Evolutionary conservation across 2,888 invertebrate genomes (phyloP).

Genomic region (Mantis religiosa): DNA sequence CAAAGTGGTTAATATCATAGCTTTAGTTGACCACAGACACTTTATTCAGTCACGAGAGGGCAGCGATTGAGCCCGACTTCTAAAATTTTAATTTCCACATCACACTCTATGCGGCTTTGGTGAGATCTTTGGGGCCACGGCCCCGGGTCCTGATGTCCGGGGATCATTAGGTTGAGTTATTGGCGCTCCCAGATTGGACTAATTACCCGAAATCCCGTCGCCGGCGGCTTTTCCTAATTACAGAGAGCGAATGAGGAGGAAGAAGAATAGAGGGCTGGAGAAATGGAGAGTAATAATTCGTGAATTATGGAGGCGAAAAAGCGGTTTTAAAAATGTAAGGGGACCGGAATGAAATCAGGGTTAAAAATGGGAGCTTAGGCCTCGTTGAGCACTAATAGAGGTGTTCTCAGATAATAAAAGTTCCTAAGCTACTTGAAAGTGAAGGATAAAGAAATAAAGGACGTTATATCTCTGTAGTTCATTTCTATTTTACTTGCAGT

Average conservation of each 20-base stretch:
- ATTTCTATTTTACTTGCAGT: no score
- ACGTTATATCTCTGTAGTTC: neutral
- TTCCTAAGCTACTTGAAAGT: neutral
- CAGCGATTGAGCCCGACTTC: neutral
- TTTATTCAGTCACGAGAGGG: neutral
- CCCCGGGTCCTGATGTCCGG: neutral
- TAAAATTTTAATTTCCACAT: neutral
- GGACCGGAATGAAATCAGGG: neutral
- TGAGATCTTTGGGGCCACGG: neutral
- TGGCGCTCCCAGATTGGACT: slow-evolving; percentile 24
- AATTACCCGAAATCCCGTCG: slow-evolving; percentile 22
- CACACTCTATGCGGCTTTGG: neutral
- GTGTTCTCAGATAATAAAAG: neutral
- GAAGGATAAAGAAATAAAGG: neutral
- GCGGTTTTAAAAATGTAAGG: neutral
- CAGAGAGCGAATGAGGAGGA: neutral
- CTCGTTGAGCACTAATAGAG: neutral
- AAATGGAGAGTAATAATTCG: neutral
- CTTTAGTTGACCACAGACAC: neutral
- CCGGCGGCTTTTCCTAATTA: slow-evolving; percentile 11
- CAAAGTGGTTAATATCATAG: neutral
- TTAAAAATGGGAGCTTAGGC: neutral
- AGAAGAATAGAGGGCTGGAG: slow-evolving; percentile 4
- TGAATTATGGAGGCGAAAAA: neutral
- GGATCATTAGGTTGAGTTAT: slow-evolving; percentile 20